Base-by-base conservation (phyloP, 2,113 vertebrate species). In the Brevimyrus niger region DNA sequence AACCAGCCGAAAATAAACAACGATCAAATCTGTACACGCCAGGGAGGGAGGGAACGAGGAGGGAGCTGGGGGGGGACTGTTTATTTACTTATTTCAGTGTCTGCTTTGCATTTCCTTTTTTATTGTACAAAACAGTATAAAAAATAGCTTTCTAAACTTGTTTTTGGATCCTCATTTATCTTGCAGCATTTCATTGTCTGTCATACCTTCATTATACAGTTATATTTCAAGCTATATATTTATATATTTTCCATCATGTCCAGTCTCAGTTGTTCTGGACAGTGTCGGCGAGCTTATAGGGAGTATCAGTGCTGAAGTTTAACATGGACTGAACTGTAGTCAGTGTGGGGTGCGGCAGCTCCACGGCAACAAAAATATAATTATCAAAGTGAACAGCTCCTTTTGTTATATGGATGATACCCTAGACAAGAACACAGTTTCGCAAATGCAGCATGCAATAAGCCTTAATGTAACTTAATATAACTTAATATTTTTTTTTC, bases 1-100 rank as follows among this genome's bases (percentile, higher is more conserved):
- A 94, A 53, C 91, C 91, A 87, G 94, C 92, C 94, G 94, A 96
- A 96, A 95, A 93, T 92, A 94, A 93, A 94, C 92, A 94, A 87
- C 89, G 88, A 61, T 87, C 86, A 87, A 13, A 87, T 61, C 31
- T 87, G 50, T 5, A 55, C 86, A 46, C 9, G n/a, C 48, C 23
- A 0, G 84, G 47, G 48, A 23, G 80, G 47, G 21, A 31, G 85
- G 47, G 53, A 17, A 6, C 1, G 44, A 15, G 42, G 47, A 6
- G 21, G 55, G 44, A 17, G 47, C 21, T 9, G 11, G 47, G 47
- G 44, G 44, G 85, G 85, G 2, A 4, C 13, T 87, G 50, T 87
- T 87, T 87, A 87, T 11, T 86, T 86, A 50, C 84, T 50, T 3
- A 86, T 55, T 53, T 87, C 48, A 51, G 27, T 19, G 27, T 17